These are phyloP conservation scores for Allolobophora icterica DNA, from an alignment of 2,888 invertebrate genomes.

Conservation along the genomic window DNA sequence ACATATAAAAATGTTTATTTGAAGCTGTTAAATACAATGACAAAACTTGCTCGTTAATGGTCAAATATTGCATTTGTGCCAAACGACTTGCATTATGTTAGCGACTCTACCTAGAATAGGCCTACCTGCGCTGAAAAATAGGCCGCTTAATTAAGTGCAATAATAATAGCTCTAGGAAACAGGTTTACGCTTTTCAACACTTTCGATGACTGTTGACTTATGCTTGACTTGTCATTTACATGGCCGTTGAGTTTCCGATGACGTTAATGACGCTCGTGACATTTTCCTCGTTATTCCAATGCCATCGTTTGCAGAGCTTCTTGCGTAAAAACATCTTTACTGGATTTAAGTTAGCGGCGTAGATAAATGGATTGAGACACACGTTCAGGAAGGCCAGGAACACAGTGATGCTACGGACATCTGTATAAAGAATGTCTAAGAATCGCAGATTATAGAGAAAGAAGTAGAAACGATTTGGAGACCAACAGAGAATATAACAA, in stretches of 20 bases:
- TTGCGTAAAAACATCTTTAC: neutral
- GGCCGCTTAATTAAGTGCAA: too few relatives aligned
- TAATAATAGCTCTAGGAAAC: too few relatives aligned
- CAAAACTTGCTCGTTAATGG: too few relatives aligned
- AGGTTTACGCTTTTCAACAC: too few relatives aligned
- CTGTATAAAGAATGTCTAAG: neutral
- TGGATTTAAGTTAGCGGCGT: neutral
- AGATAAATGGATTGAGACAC: conserved; percentile 17
- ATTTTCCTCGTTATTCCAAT: neutral
- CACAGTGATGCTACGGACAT: neutral
- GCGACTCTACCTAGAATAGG: too few relatives aligned
- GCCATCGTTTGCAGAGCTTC: neutral
- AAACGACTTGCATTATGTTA: too few relatives aligned
- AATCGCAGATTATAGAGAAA: conserved; percentile 28
- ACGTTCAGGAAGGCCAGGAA: neutral
- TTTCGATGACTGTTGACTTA: neutral
- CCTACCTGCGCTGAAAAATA: too few relatives aligned
- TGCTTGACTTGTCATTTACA: neutral
- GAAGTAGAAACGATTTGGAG: conserved; percentile 24
- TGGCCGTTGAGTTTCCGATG: neutral
- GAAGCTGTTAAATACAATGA: too few relatives aligned
- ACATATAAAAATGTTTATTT: too few relatives aligned
- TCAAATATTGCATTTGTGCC: too few relatives aligned
- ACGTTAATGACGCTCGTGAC: neutral
- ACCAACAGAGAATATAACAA: conserved; percentile 27